Evolutionary conservation across 1,140 invertebrate species (phyloP), one percentile per base, ranked within the genome.

Genomic region (Acromyrmex heyeri): DNA sequence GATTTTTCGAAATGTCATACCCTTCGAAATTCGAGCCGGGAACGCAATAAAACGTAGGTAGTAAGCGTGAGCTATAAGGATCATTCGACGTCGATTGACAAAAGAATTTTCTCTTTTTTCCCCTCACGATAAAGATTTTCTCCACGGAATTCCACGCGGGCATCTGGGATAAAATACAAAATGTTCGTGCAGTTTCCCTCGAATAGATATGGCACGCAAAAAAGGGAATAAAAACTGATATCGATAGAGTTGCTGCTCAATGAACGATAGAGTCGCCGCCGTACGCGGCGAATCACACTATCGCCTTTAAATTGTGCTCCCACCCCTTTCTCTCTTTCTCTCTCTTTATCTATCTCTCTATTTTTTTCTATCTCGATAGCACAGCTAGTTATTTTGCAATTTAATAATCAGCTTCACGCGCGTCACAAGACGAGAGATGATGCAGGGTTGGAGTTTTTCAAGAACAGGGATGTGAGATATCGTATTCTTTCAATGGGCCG

Each of bases 301-400:
- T 83, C 79, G 38, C 69, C 79, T 83, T 83, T 83, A 83, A 83
- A 73, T 44, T 75, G 79, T 38, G 1, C 27, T 16, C 55, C 30
- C 57, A 14, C 6, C 27, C 24, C 55, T 76, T 30, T 24, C 10
- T 50, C 50, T 34, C 21, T 62, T 21, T 48, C 79, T 50, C 24
- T 72, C 24, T 75, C 55, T 85, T 1, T 53, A 34, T 70, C 18
- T 16, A 10, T 64, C 81, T 70, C 21, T 85, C 3, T 38, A 64
- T 64, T 6, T 76, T 79, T 85, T 83, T 67, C 55, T 12, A 7
- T 44, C 53, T 75, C 59, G 44, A 50, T 34, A 69, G 27, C 62
- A 27, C 73, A 24, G 14, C 38, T 21, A 81, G 76, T 88, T 90
- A 90, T 91, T 90, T 82, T 85, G 65, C 77, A 62, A 91, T 90